Evolutionary conservation across 2,888 invertebrate species (phyloP), one percentile per base, ranked within the genome.

Genomic region (Apamea epomidion): DNA sequence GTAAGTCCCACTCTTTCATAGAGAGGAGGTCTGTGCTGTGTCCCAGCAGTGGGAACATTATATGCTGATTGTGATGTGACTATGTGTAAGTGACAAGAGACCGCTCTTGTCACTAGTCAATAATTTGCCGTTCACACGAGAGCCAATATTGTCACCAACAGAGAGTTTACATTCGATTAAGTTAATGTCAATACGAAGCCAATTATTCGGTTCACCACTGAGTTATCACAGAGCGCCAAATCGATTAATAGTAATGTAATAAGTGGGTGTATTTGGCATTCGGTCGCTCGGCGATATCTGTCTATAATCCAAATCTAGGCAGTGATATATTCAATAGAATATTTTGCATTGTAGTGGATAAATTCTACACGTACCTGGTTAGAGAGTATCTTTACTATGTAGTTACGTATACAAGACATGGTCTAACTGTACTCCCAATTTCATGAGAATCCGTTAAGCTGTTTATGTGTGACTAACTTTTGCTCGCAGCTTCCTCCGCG

Each of bases 121-220:
- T 74, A 45, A 65, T 58, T 54, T 42, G 5, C 58, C 48, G 29
- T 48, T 67, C 73, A 67, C 2, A 2, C 21, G 21, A 45, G 25
- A 54, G 6, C 42, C 68, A 58, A 42, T 74, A 8, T 18, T 16
- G 51, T 37, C 37, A 16, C 7, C 70, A 48, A 58, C 10, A 64
- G 37, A 42, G 29, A 21, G 21, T 70, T 32, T n/a, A 65, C 16
- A 42, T 75, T 81, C 48, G 37, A 81, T 65, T 65, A 51, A 32
- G 58, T 70, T 54, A 81, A 4, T 18, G 42, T 74, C 69, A 81
- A 70, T 81, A 70, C n/a, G 58, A 6, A 60, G 32, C 18, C 37
- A 72, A 82, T 82, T 82, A 82, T 51, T 67, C 16, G 70, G 58
- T 54, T 32, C n/a, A 42, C 42, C 51, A 32, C 51, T n/a, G 58